Evolutionary conservation across 1,140 invertebrate genomes (phyloP).

Genomic region (Trachymyrmex cornetzi): DNA sequence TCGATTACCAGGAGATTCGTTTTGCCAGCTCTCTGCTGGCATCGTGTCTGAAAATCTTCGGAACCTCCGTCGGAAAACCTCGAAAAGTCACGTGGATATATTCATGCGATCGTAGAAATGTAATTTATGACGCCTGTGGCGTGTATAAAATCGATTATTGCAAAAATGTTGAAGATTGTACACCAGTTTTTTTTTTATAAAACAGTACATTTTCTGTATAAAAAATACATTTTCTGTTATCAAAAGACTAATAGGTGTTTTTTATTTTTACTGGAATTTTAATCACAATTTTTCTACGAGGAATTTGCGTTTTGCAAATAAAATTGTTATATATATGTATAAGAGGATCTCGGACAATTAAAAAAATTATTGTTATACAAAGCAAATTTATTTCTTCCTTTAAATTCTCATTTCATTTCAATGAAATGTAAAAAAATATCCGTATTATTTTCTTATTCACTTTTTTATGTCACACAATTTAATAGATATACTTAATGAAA

Average conservation of each 20-base stretch:
- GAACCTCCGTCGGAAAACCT: conserved; percentile 10
- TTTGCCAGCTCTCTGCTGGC: conserved; percentile 19
- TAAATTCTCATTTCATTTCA: neutral
- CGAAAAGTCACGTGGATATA: conserved; percentile 7
- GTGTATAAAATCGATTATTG: conserved; percentile 34
- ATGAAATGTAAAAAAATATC: neutral
- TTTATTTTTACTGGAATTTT: neutral
- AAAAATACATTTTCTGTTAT: too few species aligned
- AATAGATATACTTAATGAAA: conserved; percentile 15
- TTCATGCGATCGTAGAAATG: conserved; percentile 36
- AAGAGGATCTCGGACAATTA: neutral
- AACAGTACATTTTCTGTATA: conserved; percentile 6
- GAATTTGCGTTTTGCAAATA: neutral
- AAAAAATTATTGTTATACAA: neutral
- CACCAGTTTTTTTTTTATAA: neutral
- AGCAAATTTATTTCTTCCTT: neutral
- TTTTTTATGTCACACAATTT: conserved; percentile 22
- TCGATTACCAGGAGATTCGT: conserved; percentile 67
- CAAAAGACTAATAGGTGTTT: neutral
- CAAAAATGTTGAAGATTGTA: conserved; percentile 24
- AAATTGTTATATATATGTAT: neutral
- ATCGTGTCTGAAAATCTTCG: conserved; percentile 11
- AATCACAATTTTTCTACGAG: conserved; percentile 8
- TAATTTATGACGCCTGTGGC: conserved; percentile 36
- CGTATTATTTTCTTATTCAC: neutral